Conservation (phyloP, 2,888 invertebrate genomes). For the Apamea epomidion region DNA sequence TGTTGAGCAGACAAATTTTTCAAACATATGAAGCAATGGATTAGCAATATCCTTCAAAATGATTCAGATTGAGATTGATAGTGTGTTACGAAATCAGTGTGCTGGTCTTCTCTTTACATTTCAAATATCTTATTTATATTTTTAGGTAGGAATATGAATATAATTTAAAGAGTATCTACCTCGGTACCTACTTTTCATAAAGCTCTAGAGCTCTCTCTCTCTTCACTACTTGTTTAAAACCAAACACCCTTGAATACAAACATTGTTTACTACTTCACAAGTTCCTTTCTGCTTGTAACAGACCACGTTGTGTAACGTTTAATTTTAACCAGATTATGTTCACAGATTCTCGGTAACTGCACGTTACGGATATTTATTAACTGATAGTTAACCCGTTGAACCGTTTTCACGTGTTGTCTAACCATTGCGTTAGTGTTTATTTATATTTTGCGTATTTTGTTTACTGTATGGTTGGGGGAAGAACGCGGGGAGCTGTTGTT, state of each 20-base stretch:
- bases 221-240: slow-evolving; percentile 20
- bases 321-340: slow-evolving; percentile 72
- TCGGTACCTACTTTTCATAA: background rate
- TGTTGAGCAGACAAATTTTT: too few species aligned
- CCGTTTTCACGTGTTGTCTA: slow-evolving; percentile 71
- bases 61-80: too few species aligned
- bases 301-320: slow-evolving; percentile 64
- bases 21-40: too few species aligned
- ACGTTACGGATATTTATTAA: slow-evolving; percentile 76
- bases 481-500: slow-evolving; percentile 21
- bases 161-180: background rate
- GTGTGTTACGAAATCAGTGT: too few species aligned
- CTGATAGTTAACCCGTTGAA: slow-evolving; percentile 77
- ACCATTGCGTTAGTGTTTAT: slow-evolving; percentile 72
- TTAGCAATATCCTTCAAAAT: too few species aligned
- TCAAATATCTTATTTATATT: background rate
- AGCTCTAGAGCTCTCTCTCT: slow-evolving; percentile 8
- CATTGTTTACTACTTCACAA: slow-evolving; percentile 51
- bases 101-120: background rate
- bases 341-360: slow-evolving; percentile 74
- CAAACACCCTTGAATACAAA: slow-evolving; percentile 52
- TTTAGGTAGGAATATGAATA: background rate
- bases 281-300: slow-evolving; percentile 40
- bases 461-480: slow-evolving; percentile 45
- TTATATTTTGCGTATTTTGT: slow-evolving; percentile 69